phyloP scores from a whole-genome alignment of 2,797 vertebrate genomes.

The Betta splendens region DNA sequence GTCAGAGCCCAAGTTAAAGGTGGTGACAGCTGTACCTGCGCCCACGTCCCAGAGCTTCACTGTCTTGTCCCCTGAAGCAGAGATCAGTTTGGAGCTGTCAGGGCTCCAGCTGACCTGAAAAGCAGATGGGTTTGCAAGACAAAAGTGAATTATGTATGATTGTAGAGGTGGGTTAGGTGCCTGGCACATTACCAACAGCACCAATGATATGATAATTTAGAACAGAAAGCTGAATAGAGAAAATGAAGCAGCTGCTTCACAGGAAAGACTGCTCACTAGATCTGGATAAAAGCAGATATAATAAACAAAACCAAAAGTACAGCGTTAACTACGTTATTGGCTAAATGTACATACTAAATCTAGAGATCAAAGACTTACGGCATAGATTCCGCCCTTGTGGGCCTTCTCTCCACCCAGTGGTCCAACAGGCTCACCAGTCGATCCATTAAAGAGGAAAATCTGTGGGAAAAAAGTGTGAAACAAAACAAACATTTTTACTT shows the following conservation, averaged over 20 bases:
- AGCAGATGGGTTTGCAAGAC: not conserved
- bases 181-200: conserved; percentile 2
- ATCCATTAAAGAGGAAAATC: conserved; percentile 92
- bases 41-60: conserved; percentile 95
- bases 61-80: conserved; percentile 96
- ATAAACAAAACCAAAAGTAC: conserved; percentile 11
- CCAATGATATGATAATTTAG: not conserved
- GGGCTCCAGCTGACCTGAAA: conserved; percentile 87
- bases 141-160: not conserved
- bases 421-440: conserved; percentile 82
- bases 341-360: too few species aligned
- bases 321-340: not conserved
- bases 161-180: not conserved
- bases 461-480: conserved; percentile 60
- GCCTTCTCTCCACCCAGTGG: conserved; percentile 88
- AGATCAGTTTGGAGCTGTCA: conserved; percentile 91
- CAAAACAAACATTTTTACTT: not conserved
- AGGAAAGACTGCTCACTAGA: not conserved
- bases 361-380: conserved; percentile 82
- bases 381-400: conserved; percentile 94
- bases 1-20: conserved; percentile 89
- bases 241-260: conserved; percentile 2
- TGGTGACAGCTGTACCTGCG: conserved; percentile 84
- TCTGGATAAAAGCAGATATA: conserved; percentile 2
- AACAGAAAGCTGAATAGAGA: not conserved